Conservation (phyloP, 2,888 invertebrate species). For the Epirrita christyi region DNA sequence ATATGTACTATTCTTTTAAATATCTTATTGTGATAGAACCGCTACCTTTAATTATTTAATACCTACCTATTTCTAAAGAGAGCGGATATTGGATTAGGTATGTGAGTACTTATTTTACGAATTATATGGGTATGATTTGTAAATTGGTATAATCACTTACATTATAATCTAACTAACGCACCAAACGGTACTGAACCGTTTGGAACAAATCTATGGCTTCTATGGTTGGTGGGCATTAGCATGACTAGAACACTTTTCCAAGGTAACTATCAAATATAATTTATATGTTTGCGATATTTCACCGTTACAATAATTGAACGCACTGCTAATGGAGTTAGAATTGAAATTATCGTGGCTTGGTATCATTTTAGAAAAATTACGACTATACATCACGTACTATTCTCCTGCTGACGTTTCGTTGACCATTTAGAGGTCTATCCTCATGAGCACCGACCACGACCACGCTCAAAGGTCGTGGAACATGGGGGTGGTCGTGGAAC, state of each 20-base stretch:
- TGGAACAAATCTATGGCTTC: conserved; percentile 54
- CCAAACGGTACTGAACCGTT: conserved; percentile 56
- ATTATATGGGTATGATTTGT: conserved; percentile 25
- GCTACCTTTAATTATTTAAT: too few relatives aligned
- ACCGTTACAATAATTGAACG: conserved; percentile 40
- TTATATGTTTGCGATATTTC: conserved; percentile 40
- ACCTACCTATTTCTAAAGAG: too few relatives aligned
- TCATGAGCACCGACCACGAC: too few relatives aligned
- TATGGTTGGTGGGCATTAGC: conserved; percentile 43
- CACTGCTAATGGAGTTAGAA: background rate
- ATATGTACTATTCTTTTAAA: background rate
- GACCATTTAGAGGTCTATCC: too few relatives aligned
- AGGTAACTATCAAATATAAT: conserved; percentile 40
- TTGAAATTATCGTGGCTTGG: too few relatives aligned
- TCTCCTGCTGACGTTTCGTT: too few relatives aligned
- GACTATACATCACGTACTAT: too few relatives aligned
- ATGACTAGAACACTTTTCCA: conserved; percentile 54
- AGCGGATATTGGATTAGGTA: conserved; percentile 27
- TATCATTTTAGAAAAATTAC: too few relatives aligned
- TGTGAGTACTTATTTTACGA: conserved; percentile 14
- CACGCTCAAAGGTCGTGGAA: too few relatives aligned
- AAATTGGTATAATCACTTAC: conserved; percentile 27
- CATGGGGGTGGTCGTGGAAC: too few relatives aligned
- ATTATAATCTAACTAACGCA: conserved; percentile 17
- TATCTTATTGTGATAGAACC: background rate